Evolutionary conservation across 2,888 invertebrate species (phyloP), one percentile per base, ranked within the genome.

Genomic region (Tridacna gigas): DNA sequence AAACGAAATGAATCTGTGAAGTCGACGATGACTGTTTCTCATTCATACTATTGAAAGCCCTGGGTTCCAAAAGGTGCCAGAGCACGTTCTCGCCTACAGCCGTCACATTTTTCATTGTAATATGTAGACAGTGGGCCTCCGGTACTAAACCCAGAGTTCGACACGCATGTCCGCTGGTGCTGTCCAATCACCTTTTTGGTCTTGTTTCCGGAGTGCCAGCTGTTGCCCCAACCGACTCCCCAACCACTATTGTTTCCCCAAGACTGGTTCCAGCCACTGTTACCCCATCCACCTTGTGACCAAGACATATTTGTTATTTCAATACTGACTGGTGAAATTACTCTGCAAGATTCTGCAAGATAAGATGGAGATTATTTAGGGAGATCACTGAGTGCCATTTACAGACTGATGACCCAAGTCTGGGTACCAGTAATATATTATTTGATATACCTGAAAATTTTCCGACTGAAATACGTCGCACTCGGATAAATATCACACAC

Each of bases 261-360:
- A 18, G 71, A 22, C 51, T 48, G 48, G 71, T 71, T 71, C 71
- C 71, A 71, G 12, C 71, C 71, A 25, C 51, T 71, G 51, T 51
- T 71, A 51, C 71, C 51, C 71, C 71, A 71, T 12, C 71, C 71
- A 51, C 71, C 20, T 26, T 71, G 71, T 51, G 71, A 51, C 71
- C 71, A 71, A 15, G 71, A 71, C 71, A 71, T 71, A n/a, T 18
- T 22, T 63, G n/a, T 13, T 63, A n/a, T n/a, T n/a, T n/a, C n/a
- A n/a, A n/a, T n/a, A n/a, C n/a, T n/a, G n/a, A n/a, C n/a, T n/a
- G n/a, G n/a, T n/a, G n/a, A n/a, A n/a, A n/a, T n/a, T n/a, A n/a
- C n/a, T n/a, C n/a, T n/a, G n/a, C n/a, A n/a, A n/a, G n/a, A n/a
- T n/a, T n/a, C n/a, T n/a, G n/a, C n/a, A n/a, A n/a, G n/a, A n/a